Evolutionary conservation across 2,113 vertebrate species (phyloP).

Genomic region (Callithrix jacchus): DNA sequence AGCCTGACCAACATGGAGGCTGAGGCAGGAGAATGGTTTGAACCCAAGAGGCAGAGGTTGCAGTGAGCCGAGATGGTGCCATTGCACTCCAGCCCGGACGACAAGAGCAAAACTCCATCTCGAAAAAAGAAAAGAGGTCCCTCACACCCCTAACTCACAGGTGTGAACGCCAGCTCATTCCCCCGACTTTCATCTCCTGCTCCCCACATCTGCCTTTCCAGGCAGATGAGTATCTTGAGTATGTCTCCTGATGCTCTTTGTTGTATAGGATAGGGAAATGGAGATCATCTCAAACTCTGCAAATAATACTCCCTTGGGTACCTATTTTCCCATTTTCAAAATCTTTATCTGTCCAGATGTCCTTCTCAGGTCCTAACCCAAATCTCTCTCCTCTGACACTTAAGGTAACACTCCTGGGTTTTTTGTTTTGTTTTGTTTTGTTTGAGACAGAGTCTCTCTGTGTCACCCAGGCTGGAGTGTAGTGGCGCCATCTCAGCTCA

Average conservation of each 20-base stretch:
- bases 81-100: no score
- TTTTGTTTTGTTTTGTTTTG: no score
- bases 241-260: background rate
- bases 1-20: no score
- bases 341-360: background rate
- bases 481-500: no score
- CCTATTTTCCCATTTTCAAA: background rate
- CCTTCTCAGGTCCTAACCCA: background rate
- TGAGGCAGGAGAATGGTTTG: no score
- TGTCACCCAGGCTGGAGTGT: no score
- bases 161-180: no score
- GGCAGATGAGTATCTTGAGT: fast-evolving
- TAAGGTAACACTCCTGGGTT: no score
- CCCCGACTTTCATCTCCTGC: background rate
- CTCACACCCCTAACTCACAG: background rate
- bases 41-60: no score
- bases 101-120: no score
- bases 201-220: background rate
- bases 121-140: background rate
- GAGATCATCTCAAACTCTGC: background rate
- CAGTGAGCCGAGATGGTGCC: no score
- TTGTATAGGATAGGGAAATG: background rate
- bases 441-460: no score
- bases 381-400: background rate
- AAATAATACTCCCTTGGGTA: background rate